These are phyloP conservation scores for Ceryle rudis DNA, from an alignment of 2,797 vertebrate genomes.

Conservation along the genomic window DNA sequence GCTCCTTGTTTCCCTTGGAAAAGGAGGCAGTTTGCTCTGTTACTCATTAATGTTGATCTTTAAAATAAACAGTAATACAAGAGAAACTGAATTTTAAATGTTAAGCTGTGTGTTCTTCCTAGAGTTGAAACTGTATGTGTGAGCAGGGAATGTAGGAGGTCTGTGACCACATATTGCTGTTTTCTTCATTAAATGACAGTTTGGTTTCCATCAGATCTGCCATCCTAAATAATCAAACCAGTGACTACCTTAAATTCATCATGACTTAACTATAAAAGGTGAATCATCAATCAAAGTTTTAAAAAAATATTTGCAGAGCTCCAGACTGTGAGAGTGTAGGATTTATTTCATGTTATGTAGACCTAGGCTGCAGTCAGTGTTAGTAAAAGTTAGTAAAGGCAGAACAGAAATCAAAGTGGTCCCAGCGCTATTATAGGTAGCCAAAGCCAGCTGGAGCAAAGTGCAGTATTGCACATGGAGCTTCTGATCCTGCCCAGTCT, in stretches of 20 bases:
- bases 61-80: slow-evolving; percentile 6
- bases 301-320: slow-evolving; percentile 31
- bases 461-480: not conserved
- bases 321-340: slow-evolving; percentile 4
- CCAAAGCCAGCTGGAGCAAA: slow-evolving; percentile 41
- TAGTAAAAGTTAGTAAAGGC: not conserved
- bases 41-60: slow-evolving; percentile 28
- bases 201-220: slow-evolving; percentile 11
- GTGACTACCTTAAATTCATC: not conserved
- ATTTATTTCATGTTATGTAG: not conserved
- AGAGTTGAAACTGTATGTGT: not conserved
- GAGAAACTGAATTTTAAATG: slow-evolving; percentile 4
- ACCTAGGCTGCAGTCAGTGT: not conserved
- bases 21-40: not conserved
- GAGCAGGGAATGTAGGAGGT: not conserved
- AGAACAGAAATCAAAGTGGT: not conserved
- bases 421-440: not conserved
- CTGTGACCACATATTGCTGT: not conserved
- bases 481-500: slow-evolving; percentile 31
- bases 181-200: slow-evolving; percentile 16
- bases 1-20: slow-evolving; percentile 37
- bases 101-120: slow-evolving; percentile 13
- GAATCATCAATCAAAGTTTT: slow-evolving; percentile 41
- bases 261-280: slow-evolving; percentile 50
- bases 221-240: slow-evolving; percentile 37